A percentile compares a stretch with the other conserved stretches of the same genome.
These are phyloP conservation scores for Hirudinaria manillensis DNA, from an alignment of 2,888 invertebrate genomes.

Conservation along the genomic window DNA sequence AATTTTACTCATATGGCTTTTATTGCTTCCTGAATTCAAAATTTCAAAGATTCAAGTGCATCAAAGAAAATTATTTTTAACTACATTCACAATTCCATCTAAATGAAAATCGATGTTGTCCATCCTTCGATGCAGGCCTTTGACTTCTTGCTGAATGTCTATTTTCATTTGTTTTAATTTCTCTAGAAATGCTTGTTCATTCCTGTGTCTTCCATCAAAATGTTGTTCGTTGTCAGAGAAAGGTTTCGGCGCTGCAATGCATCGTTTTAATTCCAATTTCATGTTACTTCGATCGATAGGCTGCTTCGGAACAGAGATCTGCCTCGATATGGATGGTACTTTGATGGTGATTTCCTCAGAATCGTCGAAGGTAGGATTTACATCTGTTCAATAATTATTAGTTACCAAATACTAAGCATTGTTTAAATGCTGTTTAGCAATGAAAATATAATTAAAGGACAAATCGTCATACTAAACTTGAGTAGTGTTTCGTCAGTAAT, in stretches of 20 bases:
- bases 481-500: slow-evolving; percentile 1
- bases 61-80: slow-evolving; percentile 13
- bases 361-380: neutral
- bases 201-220: neutral
- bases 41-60: neutral
- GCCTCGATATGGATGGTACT: neutral
- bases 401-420: too few relatives aligned
- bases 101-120: slow-evolving; percentile 30
- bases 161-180: slow-evolving; percentile 25
- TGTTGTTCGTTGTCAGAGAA: neutral
- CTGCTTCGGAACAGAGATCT: neutral
- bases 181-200: slow-evolving; percentile 13
- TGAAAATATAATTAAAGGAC: too few relatives aligned
- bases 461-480: too few relatives aligned
- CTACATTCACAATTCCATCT: slow-evolving; percentile 5
- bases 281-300: neutral
- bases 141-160: slow-evolving; percentile 27
- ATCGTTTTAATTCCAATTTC: neutral
- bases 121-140: slow-evolving; percentile 30
- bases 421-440: too few relatives aligned
- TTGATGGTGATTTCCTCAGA: slow-evolving; percentile 3
- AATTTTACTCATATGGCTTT: too few relatives aligned
- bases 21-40: too few relatives aligned
- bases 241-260: neutral
- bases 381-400: too few relatives aligned